Evolutionary conservation across 2,888 invertebrate species (phyloP).

Genomic region (Drosophila birchii): DNA sequence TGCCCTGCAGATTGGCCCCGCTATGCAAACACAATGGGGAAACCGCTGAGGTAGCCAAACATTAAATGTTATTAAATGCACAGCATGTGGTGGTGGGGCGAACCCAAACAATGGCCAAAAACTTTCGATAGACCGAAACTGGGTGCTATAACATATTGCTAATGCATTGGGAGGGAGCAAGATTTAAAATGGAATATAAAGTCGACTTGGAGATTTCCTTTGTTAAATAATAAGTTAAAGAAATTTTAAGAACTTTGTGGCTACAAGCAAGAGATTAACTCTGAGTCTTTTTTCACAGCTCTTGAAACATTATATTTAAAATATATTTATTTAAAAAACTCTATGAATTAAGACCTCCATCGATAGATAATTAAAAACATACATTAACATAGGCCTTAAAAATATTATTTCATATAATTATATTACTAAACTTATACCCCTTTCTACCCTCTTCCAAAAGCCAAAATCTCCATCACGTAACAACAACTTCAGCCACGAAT

Average conservation of each 20-base stretch:
- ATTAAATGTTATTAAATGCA: constrained; percentile 77
- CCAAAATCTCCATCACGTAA: constrained; percentile 22
- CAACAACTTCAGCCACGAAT: constrained; percentile 41
- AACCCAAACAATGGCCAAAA: constrained; percentile 60
- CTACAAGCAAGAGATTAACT: not conserved
- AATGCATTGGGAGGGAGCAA: constrained; percentile 3
- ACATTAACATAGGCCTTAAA: too few relatives aligned
- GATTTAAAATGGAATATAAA: not conserved
- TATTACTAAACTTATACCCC: not conserved
- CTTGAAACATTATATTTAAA: too few relatives aligned
- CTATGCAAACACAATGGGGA: constrained; percentile 51
- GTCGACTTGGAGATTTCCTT: not conserved
- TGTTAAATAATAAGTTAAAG: too few relatives aligned
- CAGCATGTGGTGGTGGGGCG: constrained; percentile 50
- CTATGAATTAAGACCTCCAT: not conserved
- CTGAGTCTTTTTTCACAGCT: not conserved
- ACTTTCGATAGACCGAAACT: constrained; percentile 60
- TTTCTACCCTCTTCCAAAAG: not conserved
- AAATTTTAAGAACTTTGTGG: not conserved
- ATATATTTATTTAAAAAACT: not conserved
- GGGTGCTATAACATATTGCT: constrained; percentile 31
- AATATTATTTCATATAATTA: not conserved
- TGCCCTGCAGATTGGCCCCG: constrained; percentile 9
- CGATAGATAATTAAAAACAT: not conserved
- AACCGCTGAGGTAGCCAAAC: constrained; percentile 62